These are phyloP conservation scores for Mirounga angustirostris DNA, from an alignment of 2,113 vertebrate species.

Conservation along the genomic window DNA sequence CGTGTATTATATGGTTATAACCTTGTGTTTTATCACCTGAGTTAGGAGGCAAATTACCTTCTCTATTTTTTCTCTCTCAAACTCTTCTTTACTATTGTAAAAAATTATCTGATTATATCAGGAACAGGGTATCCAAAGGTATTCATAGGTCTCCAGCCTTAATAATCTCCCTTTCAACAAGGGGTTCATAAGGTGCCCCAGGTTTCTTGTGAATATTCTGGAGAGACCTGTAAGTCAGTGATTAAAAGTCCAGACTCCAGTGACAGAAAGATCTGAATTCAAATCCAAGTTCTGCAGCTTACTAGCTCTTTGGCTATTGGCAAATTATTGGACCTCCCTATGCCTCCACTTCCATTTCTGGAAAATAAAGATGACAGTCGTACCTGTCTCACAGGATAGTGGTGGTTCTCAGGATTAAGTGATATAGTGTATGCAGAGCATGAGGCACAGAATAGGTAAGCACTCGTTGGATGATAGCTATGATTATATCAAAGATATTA, in stretches of 20 bases:
- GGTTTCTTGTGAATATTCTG: slow-evolving; percentile 1
- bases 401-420: slow-evolving; percentile 15
- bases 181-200: background rate
- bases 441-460: background rate
- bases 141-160: background rate
- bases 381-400: background rate
- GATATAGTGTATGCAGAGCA: background rate
- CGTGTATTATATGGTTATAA: background rate
- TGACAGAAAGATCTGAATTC: slow-evolving; percentile 38
- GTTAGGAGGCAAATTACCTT: background rate
- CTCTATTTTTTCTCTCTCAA: slow-evolving; percentile 23
- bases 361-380: background rate
- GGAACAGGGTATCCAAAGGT: background rate
- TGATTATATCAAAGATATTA: background rate
- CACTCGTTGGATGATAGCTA: background rate
- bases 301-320: background rate
- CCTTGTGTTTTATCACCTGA: background rate
- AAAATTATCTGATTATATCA: background rate
- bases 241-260: background rate
- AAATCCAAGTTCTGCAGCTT: slow-evolving; percentile 19
- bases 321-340: background rate
- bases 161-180: slow-evolving; percentile 32
- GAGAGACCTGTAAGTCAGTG: background rate
- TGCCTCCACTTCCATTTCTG: background rate
- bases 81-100: background rate